phyloP scores from a whole-genome alignment of 2,113 vertebrate genomes.

The Saguinus midas region DNA sequence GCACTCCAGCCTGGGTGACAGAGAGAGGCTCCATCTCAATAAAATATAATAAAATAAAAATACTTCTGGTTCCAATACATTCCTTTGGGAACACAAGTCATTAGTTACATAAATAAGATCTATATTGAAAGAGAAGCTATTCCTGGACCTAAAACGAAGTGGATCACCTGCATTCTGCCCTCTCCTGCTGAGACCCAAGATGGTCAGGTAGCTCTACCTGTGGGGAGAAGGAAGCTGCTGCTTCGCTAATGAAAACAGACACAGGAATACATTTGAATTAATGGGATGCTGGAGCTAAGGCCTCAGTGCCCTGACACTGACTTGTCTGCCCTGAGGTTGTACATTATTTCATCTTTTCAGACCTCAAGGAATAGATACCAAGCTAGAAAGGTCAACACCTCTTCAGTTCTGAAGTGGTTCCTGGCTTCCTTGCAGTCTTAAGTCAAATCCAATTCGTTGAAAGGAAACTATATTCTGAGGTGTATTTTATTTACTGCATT shows the following conservation, averaged over 20 bases:
- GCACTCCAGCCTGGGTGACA: too few relatives aligned
- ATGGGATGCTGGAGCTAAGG: background rate
- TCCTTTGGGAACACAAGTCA: background rate
- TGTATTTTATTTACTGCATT: background rate
- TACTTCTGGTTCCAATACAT: background rate
- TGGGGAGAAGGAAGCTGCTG: background rate
- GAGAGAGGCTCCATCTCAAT: too few relatives aligned
- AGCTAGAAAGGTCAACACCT: background rate
- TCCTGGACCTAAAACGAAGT: background rate
- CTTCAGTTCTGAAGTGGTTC: constrained; percentile 1
- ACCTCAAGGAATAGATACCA: background rate
- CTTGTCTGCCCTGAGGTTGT: background rate
- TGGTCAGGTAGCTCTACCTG: background rate
- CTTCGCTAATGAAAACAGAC: background rate
- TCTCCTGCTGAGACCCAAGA: background rate
- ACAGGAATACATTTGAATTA: background rate
- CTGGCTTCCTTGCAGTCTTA: background rate
- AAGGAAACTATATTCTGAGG: background rate
- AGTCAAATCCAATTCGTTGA: background rate
- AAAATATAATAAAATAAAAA: too few relatives aligned
- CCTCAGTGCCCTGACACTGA: background rate
- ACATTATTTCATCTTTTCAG: constrained; percentile 38
- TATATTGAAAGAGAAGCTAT: constrained; percentile 4
- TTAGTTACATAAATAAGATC: background rate
- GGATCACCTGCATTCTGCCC: background rate